phyloP scores from a whole-genome alignment of 2,797 vertebrate species.

The Pelodytes ibericus region DNA sequence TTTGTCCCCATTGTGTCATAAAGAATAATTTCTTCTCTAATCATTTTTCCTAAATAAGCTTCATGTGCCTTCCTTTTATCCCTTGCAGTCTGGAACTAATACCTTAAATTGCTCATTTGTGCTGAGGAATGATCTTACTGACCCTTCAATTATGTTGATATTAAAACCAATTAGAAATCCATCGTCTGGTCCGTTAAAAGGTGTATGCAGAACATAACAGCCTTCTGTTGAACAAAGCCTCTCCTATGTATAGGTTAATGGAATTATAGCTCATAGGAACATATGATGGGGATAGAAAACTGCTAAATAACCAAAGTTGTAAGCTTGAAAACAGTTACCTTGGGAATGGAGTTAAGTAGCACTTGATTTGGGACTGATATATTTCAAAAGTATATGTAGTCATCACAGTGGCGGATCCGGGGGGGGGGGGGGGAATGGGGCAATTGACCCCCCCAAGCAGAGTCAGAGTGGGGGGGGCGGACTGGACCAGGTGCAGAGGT shows the following conservation, averaged over 20 bases:
- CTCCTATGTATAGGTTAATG: background rate
- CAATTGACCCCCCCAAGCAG: no score
- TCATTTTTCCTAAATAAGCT: conserved; percentile 33
- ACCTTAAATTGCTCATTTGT: conserved; percentile 40
- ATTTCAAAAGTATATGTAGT: no score
- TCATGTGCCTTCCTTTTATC: conserved; percentile 23
- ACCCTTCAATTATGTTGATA: conserved; percentile 32
- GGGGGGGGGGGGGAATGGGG: no score
- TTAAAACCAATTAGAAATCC: conserved; percentile 39
- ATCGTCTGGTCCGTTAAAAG: conserved; percentile 6
- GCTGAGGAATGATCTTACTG: conserved; percentile 12
- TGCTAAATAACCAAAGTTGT: conserved; percentile 15
- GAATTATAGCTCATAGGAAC: conserved; percentile 18
- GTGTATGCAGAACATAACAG: conserved; percentile 13
- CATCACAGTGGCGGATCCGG: no score
- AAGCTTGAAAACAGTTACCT: background rate
- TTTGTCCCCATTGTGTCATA: conserved; percentile 26
- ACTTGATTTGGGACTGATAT: no score
- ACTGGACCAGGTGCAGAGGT: no score
- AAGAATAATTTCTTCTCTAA: conserved; percentile 40
- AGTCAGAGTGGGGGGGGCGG: no score
- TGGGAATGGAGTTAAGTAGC: no score
- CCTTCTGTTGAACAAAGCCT: conserved; percentile 6
- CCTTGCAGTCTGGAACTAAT: conserved; percentile 5
- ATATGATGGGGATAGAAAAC: background rate